Conservation (phyloP, 2,888 invertebrate genomes). For the Reticulitermes lucifugus region DNA sequence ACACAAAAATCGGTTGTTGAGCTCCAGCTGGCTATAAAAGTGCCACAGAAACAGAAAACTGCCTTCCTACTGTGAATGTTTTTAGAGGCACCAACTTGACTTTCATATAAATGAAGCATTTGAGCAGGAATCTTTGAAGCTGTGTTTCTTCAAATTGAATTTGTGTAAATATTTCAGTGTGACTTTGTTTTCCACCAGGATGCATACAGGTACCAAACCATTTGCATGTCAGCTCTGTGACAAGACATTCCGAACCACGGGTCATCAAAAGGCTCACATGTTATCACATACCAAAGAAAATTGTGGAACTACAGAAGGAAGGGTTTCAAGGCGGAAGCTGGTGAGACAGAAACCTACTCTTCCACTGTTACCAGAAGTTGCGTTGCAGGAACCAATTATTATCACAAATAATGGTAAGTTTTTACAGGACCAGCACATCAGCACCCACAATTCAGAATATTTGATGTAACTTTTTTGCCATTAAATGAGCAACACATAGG, state of each 20-base stretch:
- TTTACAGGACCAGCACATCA: background rate
- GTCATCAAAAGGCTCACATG: conserved; percentile 64
- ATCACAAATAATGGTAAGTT: conserved; percentile 62
- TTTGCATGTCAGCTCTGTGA: conserved; percentile 65
- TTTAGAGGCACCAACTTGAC: too few relatives aligned
- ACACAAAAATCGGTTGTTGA: too few relatives aligned
- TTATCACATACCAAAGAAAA: conserved; percentile 36
- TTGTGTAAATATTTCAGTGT: too few relatives aligned
- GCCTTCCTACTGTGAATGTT: too few relatives aligned
- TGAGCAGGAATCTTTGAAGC: too few relatives aligned
- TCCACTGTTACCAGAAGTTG: conserved; percentile 62
- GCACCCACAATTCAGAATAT: too few relatives aligned
- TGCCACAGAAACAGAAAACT: too few relatives aligned
- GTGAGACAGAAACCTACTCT: conserved; percentile 27
- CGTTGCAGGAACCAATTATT: conserved; percentile 68
- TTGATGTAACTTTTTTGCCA: too few relatives aligned
- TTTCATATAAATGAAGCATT: too few relatives aligned
- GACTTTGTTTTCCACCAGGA: conserved; percentile 54
- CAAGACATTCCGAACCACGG: conserved; percentile 64
- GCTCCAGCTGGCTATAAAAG: too few relatives aligned
- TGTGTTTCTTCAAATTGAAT: too few relatives aligned
- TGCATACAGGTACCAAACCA: conserved; percentile 65
- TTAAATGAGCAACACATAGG: too few relatives aligned
- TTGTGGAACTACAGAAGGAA: conserved; percentile 34
- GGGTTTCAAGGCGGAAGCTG: conserved; percentile 15